Conservation (phyloP, 2,888 invertebrate species). For the Linnaemya vulpina region DNA sequence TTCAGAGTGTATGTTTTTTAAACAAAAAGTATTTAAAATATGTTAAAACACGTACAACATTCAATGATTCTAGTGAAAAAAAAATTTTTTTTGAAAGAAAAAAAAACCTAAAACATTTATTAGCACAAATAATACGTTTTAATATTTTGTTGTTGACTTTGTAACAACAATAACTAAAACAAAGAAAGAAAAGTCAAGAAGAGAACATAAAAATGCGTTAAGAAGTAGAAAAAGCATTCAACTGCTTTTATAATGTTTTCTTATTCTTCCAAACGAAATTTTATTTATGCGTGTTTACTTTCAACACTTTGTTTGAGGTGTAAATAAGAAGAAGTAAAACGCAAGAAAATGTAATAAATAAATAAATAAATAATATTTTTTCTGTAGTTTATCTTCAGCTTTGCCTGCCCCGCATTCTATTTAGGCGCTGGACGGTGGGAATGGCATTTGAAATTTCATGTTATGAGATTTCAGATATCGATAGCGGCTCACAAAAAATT, state of each 20-base stretch:
- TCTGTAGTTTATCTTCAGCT: background rate
- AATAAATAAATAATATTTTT: slow-evolving; percentile 35
- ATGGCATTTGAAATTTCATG: background rate
- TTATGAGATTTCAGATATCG: no score
- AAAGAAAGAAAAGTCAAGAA: slow-evolving; percentile 36
- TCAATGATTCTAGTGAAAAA: slow-evolving; percentile 37
- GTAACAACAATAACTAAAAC: slow-evolving; percentile 16
- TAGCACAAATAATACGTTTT: slow-evolving; percentile 19
- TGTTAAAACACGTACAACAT: slow-evolving; percentile 46
- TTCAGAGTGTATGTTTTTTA: slow-evolving; percentile 25
- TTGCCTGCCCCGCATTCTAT: background rate
- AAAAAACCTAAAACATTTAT: slow-evolving; percentile 37
- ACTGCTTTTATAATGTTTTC: background rate
- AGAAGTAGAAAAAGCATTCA: slow-evolving; percentile 15
- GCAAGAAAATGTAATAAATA: slow-evolving; percentile 13
- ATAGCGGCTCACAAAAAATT: no score
- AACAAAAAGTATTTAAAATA: slow-evolving; percentile 32
- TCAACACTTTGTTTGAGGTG: slow-evolving; percentile 63
- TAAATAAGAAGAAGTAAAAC: slow-evolving; percentile 61
- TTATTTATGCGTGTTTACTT: slow-evolving; percentile 54
- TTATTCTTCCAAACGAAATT: slow-evolving; percentile 12
- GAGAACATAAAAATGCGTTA: slow-evolving; percentile 45
- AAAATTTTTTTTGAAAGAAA: no score
- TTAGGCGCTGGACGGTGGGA: slow-evolving; percentile 2
- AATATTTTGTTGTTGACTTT: slow-evolving; percentile 1